These are phyloP conservation scores for Pachyrhynchus sulphureomaculatus DNA, from an alignment of 1,140 invertebrate species.

Conservation along the genomic window DNA sequence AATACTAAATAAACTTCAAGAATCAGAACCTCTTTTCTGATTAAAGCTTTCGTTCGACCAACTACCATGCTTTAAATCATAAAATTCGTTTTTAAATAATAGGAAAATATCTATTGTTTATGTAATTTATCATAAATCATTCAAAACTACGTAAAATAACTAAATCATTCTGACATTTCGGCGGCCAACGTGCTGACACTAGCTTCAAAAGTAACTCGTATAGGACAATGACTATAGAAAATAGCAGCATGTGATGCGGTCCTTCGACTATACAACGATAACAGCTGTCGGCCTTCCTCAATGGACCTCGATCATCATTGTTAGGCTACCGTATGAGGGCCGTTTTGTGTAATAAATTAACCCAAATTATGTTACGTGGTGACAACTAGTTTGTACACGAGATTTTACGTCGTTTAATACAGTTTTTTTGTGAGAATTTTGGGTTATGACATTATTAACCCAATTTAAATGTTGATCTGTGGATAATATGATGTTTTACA, in stretches of 20 bases:
- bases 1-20: too few relatives aligned
- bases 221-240: slow-evolving; percentile 25
- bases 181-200: slow-evolving; percentile 10
- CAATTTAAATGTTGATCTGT: too few relatives aligned
- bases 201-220: slow-evolving; percentile 17
- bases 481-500: too few relatives aligned
- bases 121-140: too few relatives aligned
- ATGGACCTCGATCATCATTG: slow-evolving; percentile 29
- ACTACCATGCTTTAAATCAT: too few relatives aligned
- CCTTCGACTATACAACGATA: slow-evolving; percentile 22
- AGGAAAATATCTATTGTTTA: too few relatives aligned
- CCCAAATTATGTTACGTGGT: slow-evolving; percentile 27
- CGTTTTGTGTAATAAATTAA: slow-evolving; percentile 26
- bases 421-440: slow-evolving; percentile 20
- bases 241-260: slow-evolving; percentile 25
- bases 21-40: too few relatives aligned
- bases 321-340: slow-evolving; percentile 26
- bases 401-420: slow-evolving; percentile 9
- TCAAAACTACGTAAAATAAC: too few relatives aligned
- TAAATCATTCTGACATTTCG: slow-evolving; percentile 26
- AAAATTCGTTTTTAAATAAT: too few relatives aligned
- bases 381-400: slow-evolving; percentile 21
- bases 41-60: too few relatives aligned
- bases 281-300: slow-evolving; percentile 28
- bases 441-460: not conserved